These are phyloP conservation scores for Morpho deidamia DNA, from an alignment of 2,888 invertebrate genomes.

Conservation along the genomic window DNA sequence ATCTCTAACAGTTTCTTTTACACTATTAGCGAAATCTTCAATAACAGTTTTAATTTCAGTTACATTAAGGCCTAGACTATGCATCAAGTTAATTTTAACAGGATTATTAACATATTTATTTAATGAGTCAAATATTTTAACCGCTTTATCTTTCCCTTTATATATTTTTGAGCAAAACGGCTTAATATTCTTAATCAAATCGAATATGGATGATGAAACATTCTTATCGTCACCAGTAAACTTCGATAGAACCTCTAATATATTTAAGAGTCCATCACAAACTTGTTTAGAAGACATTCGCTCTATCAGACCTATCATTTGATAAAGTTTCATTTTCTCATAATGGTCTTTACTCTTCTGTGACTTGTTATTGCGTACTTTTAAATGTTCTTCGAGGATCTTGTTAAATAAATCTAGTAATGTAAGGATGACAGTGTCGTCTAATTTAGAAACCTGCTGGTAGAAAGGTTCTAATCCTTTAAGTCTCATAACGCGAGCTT, in stretches of 20 bases:
- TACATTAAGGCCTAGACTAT: slow-evolving; percentile 31
- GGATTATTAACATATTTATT: slow-evolving; percentile 34
- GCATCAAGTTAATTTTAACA: slow-evolving; percentile 30
- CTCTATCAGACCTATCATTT: slow-evolving; percentile 55
- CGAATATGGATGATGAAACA: slow-evolving; percentile 36
- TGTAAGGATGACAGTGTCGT: slow-evolving; percentile 35
- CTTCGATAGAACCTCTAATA: slow-evolving; percentile 39
- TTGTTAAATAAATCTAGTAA: slow-evolving; percentile 53
- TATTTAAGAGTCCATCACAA: slow-evolving; percentile 51
- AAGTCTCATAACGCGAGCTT: slow-evolving; percentile 54
- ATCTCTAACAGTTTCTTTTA: slow-evolving; percentile 35
- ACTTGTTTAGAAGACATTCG: slow-evolving; percentile 41
- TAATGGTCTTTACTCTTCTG: slow-evolving; percentile 33
- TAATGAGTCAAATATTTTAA: slow-evolving; percentile 36
- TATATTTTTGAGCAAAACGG: slow-evolving; percentile 43
- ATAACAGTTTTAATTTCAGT: slow-evolving; percentile 35
- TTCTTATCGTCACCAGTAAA: slow-evolving; percentile 35
- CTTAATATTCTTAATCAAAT: slow-evolving; percentile 44
- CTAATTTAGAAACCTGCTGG: slow-evolving; percentile 45
- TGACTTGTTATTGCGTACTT: slow-evolving; percentile 31
- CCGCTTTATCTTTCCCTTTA: slow-evolving; percentile 36
- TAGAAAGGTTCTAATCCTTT: slow-evolving; percentile 60
- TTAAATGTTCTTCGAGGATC: slow-evolving; percentile 54
- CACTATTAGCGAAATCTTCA: slow-evolving; percentile 38
- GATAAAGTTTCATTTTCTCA: slow-evolving; percentile 40